These are phyloP conservation scores for Caracal caracal DNA, from an alignment of 2,113 vertebrate genomes.

Conservation along the genomic window DNA sequence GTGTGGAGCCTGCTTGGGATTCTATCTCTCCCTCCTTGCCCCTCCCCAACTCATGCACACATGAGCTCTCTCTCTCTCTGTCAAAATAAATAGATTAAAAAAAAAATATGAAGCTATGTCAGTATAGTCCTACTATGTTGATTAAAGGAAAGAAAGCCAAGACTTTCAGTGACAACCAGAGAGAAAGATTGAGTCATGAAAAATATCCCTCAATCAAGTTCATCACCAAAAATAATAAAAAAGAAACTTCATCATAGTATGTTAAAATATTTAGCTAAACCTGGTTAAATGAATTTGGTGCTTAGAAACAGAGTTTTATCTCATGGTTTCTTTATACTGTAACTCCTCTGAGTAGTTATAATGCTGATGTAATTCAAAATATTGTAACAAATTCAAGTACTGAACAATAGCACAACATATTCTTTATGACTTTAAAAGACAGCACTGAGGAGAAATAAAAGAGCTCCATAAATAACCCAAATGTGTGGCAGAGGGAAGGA, in stretches of 20 bases:
- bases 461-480: not conserved
- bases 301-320: not conserved
- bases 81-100: too few species aligned
- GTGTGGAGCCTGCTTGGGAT: too few species aligned
- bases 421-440: constrained; percentile 31
- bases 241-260: not conserved
- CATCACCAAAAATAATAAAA: not conserved
- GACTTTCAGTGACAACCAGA: not conserved
- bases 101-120: not conserved
- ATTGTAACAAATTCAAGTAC: not conserved
- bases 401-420: not conserved
- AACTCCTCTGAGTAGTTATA: not conserved
- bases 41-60: too few species aligned
- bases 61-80: too few species aligned
- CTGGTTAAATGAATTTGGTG: not conserved
- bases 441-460: constrained; percentile 21
- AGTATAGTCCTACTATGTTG: not conserved
- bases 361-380: constrained; percentile 8
- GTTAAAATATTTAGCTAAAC: not conserved
- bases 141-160: not conserved
- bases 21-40: too few species aligned
- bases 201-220: not conserved
- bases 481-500: not conserved
- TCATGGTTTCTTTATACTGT: not conserved
- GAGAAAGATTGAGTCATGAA: not conserved